Percentiles rank a stretch among this genome's conserved stretches.
These are phyloP conservation scores for Drosophila grimshawi DNA, from an alignment of 1,140 invertebrate species.

Conservation along the genomic window DNA sequence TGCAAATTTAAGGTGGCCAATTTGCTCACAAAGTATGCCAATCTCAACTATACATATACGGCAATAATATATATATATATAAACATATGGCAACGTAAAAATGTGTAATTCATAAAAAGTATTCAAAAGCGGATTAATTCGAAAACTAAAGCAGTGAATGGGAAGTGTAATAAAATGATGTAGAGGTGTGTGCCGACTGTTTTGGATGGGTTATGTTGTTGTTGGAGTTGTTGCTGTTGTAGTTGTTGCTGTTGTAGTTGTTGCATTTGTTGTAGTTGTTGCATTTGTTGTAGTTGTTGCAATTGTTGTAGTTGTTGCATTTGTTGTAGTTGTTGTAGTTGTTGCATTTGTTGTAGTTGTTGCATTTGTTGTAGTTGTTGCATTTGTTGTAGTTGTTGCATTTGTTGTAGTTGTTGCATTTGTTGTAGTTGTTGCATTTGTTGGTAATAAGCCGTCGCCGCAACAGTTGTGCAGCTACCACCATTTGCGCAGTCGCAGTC, in stretches of 20 bases:
- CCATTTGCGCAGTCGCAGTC: constrained; percentile 39
- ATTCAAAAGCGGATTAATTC: background rate
- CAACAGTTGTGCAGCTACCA: constrained; percentile 49
- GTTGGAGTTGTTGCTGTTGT: background rate
- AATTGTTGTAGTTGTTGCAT: no score
- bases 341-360: background rate
- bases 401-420: no score
- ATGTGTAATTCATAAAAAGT: background rate
- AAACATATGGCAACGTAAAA: constrained; percentile 2
- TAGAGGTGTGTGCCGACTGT: background rate
- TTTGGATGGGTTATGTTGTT: background rate
- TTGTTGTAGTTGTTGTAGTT: no score
- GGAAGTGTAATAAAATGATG: background rate
- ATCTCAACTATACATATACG: background rate
- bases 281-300: no score
- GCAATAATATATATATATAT: background rate
- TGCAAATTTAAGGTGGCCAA: constrained; percentile 3
- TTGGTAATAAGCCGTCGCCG: constrained; percentile 34
- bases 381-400: no score
- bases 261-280: no score
- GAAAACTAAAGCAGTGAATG: background rate
- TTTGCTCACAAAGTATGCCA: constrained; percentile 1
- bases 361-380: background rate
- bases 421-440: constrained; percentile 6
- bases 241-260: no score